These are phyloP conservation scores for Altica lythri DNA, from an alignment of 2,888 invertebrate species.

Conservation along the genomic window DNA sequence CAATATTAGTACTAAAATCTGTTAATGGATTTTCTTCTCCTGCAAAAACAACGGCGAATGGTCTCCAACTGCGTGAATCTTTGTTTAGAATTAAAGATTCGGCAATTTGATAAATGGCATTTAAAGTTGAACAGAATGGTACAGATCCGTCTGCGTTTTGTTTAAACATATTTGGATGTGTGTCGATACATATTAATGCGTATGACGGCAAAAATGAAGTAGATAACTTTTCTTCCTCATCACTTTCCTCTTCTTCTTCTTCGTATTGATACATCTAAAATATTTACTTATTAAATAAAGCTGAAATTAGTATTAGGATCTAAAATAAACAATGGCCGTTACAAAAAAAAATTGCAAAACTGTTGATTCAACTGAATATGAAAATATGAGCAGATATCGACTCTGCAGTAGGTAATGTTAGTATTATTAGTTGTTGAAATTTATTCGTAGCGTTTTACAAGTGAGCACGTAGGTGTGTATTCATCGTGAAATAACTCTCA, in stretches of 20 bases:
- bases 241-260: slow-evolving; percentile 21
- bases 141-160: slow-evolving; percentile 35
- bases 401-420: too few species aligned
- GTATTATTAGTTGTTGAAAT: too few species aligned
- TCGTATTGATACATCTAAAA: slow-evolving; percentile 19
- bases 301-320: too few species aligned
- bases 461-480: too few species aligned
- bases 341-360: too few species aligned
- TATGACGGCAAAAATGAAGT: slow-evolving; percentile 42
- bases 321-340: too few species aligned
- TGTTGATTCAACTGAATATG: too few species aligned
- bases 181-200: slow-evolving; percentile 48
- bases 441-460: too few species aligned
- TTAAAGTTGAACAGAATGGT: slow-evolving; percentile 44
- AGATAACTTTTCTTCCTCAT: slow-evolving; percentile 31
- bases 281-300: not conserved
- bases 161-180: slow-evolving; percentile 46
- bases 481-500: too few species aligned
- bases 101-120: slow-evolving; percentile 43
- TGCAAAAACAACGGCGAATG: slow-evolving; percentile 44
- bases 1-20: slow-evolving; percentile 41
- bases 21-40: slow-evolving; percentile 38
- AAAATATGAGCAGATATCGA: too few species aligned
- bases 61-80: slow-evolving; percentile 40
- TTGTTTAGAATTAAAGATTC: slow-evolving; percentile 44